Base-by-base conservation (phyloP, 2,113 vertebrate species). In the Apus apus region DNA sequence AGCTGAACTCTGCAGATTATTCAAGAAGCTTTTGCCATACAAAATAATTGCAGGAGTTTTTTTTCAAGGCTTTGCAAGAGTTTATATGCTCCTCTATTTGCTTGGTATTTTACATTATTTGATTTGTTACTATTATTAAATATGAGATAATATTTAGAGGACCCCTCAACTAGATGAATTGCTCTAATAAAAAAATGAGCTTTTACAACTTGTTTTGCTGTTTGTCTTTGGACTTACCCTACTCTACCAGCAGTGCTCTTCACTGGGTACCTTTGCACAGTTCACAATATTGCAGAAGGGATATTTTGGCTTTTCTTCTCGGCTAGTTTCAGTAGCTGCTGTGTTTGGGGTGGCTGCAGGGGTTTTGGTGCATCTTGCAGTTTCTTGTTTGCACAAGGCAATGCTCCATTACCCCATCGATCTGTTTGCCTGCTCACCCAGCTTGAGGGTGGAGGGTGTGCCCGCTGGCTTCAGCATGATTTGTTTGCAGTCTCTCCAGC, bases 311-410 rank as follows among this genome's bases (percentile, higher is more conserved):
- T 73, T 82, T 56, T 58, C 45, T 15, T 34, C 45, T 45, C 50
- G 36, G 14, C 51, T 43, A 3, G 25, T 54, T 70, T 89, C 50
- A 62, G 66, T 38, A n/a, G 32, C 36, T 79, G 43, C 86, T 22
- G 38, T 8, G 32, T 22, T 36, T 8, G 1, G 18, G 20, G 15
- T 3, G 5, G 6, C 10, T n/a, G 38, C 0, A 0, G 66, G 38
- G 9, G 0, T 70, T 88, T 57, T 23, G 15, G n/a, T 29, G 23
- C 32, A 15, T 46, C n/a, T 36, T 2, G 0, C 22, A 8, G 46
- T n/a, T 43, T 25, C 22, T 32, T 34, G 40, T 78, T 91, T 46
- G 48, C 1, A 0, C 26, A n/a, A 67, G 64, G 61, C 67, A 22
- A 5, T 53, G 45, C 56, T 71, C 67, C 19, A 0, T n/a, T 48